A percentile compares a stretch with the other conserved stretches of the same genome.
phyloP scores from a whole-genome alignment of 1,140 invertebrate genomes.

The Trachelipus rathkii region DNA sequence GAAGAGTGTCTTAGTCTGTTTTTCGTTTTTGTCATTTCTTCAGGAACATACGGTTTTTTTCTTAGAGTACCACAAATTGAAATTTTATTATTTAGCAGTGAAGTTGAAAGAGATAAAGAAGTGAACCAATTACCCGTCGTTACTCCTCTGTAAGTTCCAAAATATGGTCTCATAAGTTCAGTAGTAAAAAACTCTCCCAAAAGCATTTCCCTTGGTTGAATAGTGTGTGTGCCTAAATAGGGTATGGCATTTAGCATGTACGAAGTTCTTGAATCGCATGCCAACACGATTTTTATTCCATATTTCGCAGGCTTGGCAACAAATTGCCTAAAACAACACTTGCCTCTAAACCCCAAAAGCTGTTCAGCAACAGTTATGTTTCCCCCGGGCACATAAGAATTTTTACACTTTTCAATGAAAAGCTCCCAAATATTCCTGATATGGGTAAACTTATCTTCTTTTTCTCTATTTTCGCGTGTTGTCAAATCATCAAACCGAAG shows the following conservation, averaged over 20 bases:
- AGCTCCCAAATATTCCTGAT: constrained; percentile 46
- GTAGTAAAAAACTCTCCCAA: constrained; percentile 17
- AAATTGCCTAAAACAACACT: constrained; percentile 19
- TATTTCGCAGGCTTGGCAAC: constrained; percentile 17
- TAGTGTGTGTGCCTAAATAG: neutral
- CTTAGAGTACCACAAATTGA: too few relatives aligned
- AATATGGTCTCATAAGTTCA: neutral
- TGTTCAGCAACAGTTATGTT: constrained; percentile 36
- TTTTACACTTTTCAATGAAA: constrained; percentile 29
- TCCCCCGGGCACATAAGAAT: constrained; percentile 17
- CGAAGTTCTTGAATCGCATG: neutral
- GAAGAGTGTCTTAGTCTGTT: too few relatives aligned
- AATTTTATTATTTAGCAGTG: constrained; percentile 7
- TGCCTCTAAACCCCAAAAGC: constrained; percentile 30
- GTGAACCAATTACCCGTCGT: constrained; percentile 28
- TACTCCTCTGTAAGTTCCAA: neutral
- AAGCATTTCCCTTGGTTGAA: neutral
- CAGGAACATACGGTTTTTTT: too few relatives aligned
- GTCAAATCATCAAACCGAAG: constrained; percentile 46
- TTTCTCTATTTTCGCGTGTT: constrained; percentile 32
- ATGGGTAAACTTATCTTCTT: constrained; percentile 43
- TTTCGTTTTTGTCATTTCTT: too few relatives aligned
- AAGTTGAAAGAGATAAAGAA: neutral
- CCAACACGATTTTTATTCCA: constrained; percentile 12
- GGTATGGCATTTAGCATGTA: constrained; percentile 11